Base-by-base conservation (phyloP, 2,888 invertebrate genomes). In the Uloborus plumipes region DNA sequence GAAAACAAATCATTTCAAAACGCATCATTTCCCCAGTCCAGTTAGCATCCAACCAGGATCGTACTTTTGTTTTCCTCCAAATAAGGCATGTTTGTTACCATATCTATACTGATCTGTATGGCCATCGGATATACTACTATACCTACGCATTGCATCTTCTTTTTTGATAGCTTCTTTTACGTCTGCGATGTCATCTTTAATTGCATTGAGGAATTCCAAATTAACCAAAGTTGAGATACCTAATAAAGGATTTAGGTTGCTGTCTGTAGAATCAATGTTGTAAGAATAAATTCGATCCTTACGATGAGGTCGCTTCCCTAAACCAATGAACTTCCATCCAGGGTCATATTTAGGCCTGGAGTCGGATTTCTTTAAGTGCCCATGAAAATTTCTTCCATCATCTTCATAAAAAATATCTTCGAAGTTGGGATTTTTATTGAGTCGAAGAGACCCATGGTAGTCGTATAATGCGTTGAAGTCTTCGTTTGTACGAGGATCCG, bases 21-120 rank as follows among this genome's bases (percentile, higher is more conserved):
- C 39, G 9, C 39, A 9, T 72, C 61, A 51, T 69, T 70, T 78
- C 14, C 84, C 84, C 49, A 84, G 74, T 59, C 79, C 79, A 16
- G 84, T 84, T 3, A 84, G 62, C 75, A 75, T 79, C 84, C 84
- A 84, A 4, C 71, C 74, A 15, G 84, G 84, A 65, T 84, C 84
- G 49, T 84, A 84, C 71, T 66, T 79, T 20, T 64, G 77, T 49
- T 67, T 55, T 22, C 75, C 77, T n/a, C 47, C 51, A 4, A 67
- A 69, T 20, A 59, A 61, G 39, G 55, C 22, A 13, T 59, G 22
- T 14, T 55, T 73, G 16, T 51, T 51, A 22, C 50, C 51, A 26
- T 53, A 62, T 31, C 66, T 49, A n/a, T 67, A 47, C 55, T 22
- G 47, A 26, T 64, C 53, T 18, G 62, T 26, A 49, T 73, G 16